Percentiles rank a stretch among this genome's conserved stretches.
Conservation (phyloP, 2,797 vertebrate genomes). For the Pangasius sanitwongsei region DNA sequence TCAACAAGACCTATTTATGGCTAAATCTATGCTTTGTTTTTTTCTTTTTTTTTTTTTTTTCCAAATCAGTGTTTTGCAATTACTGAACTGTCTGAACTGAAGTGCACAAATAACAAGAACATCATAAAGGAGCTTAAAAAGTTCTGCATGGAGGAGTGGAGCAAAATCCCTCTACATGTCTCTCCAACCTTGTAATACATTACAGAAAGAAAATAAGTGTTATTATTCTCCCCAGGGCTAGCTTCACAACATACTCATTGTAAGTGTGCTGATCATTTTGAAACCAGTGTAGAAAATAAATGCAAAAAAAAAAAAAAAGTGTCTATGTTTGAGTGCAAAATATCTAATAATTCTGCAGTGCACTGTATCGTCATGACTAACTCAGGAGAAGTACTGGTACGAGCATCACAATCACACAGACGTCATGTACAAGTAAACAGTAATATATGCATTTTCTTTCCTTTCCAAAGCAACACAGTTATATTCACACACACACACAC, state of each 20-base stretch:
- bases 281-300: neutral
- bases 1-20: conserved; percentile 9
- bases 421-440: neutral
- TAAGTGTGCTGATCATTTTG: neutral
- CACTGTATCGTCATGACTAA: neutral
- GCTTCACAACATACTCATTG: neutral
- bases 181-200: neutral
- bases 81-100: neutral
- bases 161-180: neutral
- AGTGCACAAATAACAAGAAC: conserved; percentile 18
- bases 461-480: neutral
- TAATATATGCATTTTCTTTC: neutral
- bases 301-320: neutral
- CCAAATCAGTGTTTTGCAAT: neutral
- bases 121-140: neutral
- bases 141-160: neutral
- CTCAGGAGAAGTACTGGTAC: neutral
- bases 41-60: too few relatives aligned
- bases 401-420: neutral
- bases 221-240: neutral
- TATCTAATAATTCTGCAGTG: neutral
- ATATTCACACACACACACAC: neutral
- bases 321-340: neutral
- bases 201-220: neutral
- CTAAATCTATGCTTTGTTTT: conserved; percentile 5